These are phyloP conservation scores for Amblyteles armatorius DNA, from an alignment of 2,888 invertebrate species.

Conservation along the genomic window DNA sequence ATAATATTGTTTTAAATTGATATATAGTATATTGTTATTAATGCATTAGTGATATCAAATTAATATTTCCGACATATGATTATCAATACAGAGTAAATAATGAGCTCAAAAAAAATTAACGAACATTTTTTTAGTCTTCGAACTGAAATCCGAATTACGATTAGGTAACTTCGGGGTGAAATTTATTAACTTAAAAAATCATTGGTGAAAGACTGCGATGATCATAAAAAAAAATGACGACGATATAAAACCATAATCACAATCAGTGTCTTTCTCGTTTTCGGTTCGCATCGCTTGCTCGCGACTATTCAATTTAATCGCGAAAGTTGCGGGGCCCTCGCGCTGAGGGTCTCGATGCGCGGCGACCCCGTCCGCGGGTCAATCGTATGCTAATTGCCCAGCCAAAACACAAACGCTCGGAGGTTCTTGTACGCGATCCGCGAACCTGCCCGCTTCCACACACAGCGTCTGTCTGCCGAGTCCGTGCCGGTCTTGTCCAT, in stretches of 20 bases:
- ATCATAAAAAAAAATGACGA: slow-evolving; percentile 42
- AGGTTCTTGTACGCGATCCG: slow-evolving; percentile 14
- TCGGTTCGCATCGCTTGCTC: slow-evolving; percentile 58
- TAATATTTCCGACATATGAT: too few relatives aligned
- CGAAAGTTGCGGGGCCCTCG: slow-evolving; percentile 64
- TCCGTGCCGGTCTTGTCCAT: not conserved
- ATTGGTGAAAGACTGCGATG: not conserved
- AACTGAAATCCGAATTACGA: too few relatives aligned
- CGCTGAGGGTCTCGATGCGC: slow-evolving; percentile 47
- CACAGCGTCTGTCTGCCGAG: not conserved
- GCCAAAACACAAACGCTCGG: slow-evolving; percentile 78
- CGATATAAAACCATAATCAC: slow-evolving; percentile 40
- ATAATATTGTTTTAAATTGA: too few relatives aligned
- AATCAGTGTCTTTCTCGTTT: slow-evolving; percentile 47
- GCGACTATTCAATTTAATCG: slow-evolving; percentile 82
- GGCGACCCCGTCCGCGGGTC: slow-evolving; percentile 79
- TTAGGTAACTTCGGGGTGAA: too few relatives aligned
- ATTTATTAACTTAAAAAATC: not conserved
- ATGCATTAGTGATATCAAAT: too few relatives aligned
- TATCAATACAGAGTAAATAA: too few relatives aligned
- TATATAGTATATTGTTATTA: too few relatives aligned
- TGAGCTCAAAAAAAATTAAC: too few relatives aligned
- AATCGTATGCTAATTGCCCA: slow-evolving; percentile 84
- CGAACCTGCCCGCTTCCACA: slow-evolving; percentile 15
- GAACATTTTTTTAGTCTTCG: too few relatives aligned